Base-by-base conservation (phyloP, 2,888 invertebrate species). In the Euclidia mi region DNA sequence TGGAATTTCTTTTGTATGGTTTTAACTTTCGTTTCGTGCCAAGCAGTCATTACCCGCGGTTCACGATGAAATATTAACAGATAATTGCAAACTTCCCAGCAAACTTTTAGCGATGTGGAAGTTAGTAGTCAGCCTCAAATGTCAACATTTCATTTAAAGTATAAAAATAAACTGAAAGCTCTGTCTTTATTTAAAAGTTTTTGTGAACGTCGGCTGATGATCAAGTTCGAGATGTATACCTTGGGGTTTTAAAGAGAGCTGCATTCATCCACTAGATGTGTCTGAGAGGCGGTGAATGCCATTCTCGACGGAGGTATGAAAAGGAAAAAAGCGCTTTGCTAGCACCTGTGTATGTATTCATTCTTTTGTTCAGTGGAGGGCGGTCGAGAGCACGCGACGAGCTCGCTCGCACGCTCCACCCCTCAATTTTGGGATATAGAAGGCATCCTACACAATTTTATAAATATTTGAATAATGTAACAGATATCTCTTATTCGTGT, bases 271-370 rank as follows among this genome's bases (percentile, higher is more conserved):
- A 73, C 67, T 67, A 75, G 78, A 78, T 79, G 82, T 78, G 75
- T 79, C 74, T 84, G 76, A 81, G 82, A 75, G 78, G 71, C 76
- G 65, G 71, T 79, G 87, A 86, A 87, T 87, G 85, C 80, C 79
- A 69, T 88, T 89, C 88, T 85, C 62, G 78, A 78, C 82, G 80
- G 68, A 56, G 76, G 70, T 75, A 77, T 85, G 78, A 87, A 87
- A 84, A 78, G 81, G 78, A 76, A 82, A 82, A 85, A 85, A 85
- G 84, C 73, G 78, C 81, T 84, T 78, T 70, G 80, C 77, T 75
- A 81, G 81, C 82, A 83, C 79, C 81, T 82, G 84, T 81, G 74
- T 74, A 75, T 79, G 79, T 82, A 83, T 88, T 83, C 88, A 85
- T 75, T 68, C 82, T 78, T 89, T 92, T 91, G 89, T 92, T 87